A percentile compares a stretch with the other conserved stretches of the same genome.
phyloP scores from a whole-genome alignment of 2,888 invertebrate species.

The Tethea ocularis region DNA sequence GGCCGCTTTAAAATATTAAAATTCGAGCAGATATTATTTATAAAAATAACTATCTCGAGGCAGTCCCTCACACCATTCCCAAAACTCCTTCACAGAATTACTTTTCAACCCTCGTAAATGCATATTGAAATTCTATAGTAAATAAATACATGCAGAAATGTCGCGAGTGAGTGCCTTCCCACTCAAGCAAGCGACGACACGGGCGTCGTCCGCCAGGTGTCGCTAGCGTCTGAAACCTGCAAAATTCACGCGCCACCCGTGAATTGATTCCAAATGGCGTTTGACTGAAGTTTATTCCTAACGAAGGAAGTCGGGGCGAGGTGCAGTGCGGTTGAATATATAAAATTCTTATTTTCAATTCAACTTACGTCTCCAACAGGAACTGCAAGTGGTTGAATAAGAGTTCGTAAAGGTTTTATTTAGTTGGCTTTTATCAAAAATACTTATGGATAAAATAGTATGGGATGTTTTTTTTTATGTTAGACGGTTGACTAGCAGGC shows the following conservation, averaged over 20 bases:
- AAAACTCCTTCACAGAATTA: not conserved
- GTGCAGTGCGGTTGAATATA: slow-evolving; percentile 10
- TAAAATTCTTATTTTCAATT: slow-evolving; percentile 11
- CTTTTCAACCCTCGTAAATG: not conserved
- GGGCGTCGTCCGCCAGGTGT: not conserved
- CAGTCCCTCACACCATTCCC: too few species aligned
- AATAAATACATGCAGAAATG: not conserved
- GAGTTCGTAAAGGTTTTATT: not conserved
- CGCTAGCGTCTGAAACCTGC: slow-evolving; percentile 14
- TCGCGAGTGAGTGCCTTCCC: not conserved
- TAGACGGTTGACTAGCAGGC: too few species aligned
- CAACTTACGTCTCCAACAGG: not conserved
- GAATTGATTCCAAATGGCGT: slow-evolving; percentile 24
- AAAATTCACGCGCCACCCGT: slow-evolving; percentile 19
- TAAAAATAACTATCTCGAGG: too few species aligned
- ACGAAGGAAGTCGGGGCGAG: slow-evolving; percentile 15
- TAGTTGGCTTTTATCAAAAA: too few species aligned
- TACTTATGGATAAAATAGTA: too few species aligned
- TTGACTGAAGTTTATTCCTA: slow-evolving; percentile 18
- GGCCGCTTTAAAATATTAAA: too few species aligned
- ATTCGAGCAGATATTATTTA: too few species aligned
- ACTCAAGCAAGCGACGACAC: not conserved
- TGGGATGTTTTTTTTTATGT: too few species aligned
- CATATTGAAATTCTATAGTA: not conserved
- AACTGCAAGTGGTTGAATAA: not conserved